Base-by-base conservation (phyloP, 2,888 invertebrate species). In the Ichneumoninae sp. region DNA sequence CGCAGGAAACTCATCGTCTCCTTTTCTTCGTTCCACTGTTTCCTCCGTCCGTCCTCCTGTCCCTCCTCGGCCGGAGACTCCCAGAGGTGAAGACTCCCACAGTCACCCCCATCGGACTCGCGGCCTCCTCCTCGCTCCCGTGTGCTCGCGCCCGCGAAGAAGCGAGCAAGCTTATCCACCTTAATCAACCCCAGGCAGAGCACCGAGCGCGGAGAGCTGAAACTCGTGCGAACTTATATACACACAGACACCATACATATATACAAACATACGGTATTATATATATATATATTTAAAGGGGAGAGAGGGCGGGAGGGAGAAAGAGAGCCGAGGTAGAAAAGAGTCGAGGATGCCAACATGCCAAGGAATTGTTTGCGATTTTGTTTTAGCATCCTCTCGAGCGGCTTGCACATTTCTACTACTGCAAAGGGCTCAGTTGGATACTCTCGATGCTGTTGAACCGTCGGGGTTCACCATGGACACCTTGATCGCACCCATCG, bases 331-430 rank as follows among this genome's bases (percentile, higher is more conserved):
- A 70, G 54, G 54, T 16, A 76, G 69, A 50, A 40, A 78, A 85
- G 86, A 84, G 84, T 82, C 74, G 68, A 40, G 50, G 65, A 70
- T 88, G 86, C 89, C 90, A 89, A 90, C 90, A 90, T 89, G 91
- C 89, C 89, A 89, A 91, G 90, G 91, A 91, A 92, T 92, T 91
- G 92, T 92, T 91, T 91, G 91, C 90, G 92, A 92, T 92, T 92
- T 92, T 90, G 90, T 91, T 92, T 92, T 91, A 92, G 90, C 91
- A 80, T 77, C 80, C 70, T 70, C 77, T 52, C 80, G 66, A 47
- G 19, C 40, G 40, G 65, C 84, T 71, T 76, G 74, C 65, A 60
- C 80, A 47, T 80, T 33, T 65, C 26, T 66, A 40, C 77, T 40
- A 19, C 77, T 80, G 78, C 68, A 62, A 68, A 62, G 71, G 75